These are phyloP conservation scores for Cheilosia impressa DNA, from an alignment of 2,888 invertebrate genomes.

Conservation along the genomic window DNA sequence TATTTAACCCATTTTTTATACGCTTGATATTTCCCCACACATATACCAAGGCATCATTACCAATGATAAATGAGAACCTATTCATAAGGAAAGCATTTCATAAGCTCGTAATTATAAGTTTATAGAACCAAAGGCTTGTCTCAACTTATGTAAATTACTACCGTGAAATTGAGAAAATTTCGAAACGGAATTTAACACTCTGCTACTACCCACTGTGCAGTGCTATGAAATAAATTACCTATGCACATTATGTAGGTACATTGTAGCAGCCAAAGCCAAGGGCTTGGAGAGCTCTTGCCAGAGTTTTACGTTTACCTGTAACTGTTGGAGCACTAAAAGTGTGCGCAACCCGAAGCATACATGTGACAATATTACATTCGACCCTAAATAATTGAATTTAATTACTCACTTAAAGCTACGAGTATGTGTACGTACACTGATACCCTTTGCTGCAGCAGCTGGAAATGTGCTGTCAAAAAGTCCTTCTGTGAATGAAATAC, in stretches of 20 bases:
- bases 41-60: too few relatives aligned
- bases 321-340: background rate
- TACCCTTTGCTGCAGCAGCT: conserved; percentile 15
- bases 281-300: background rate
- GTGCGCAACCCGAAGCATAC: conserved; percentile 20
- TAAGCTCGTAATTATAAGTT: background rate
- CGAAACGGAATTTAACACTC: conserved; percentile 15
- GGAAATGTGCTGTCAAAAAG: conserved; percentile 26
- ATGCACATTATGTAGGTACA: too few relatives aligned
- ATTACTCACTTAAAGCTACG: conserved; percentile 29
- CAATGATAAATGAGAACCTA: too few relatives aligned
- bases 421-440: background rate
- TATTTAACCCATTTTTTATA: too few relatives aligned
- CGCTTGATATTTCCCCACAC: too few relatives aligned
- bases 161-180: conserved; percentile 25
- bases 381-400: conserved; percentile 49
- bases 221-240: conserved; percentile 21
- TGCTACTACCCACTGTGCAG: background rate
- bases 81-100: background rate
- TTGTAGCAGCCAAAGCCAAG: background rate
- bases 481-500: conserved; percentile 13
- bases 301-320: background rate
- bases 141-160: conserved; percentile 10
- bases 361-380: conserved; percentile 32
- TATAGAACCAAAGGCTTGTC: background rate